Conservation (phyloP, 2,888 invertebrate genomes). For the Mythimna loreyi region DNA sequence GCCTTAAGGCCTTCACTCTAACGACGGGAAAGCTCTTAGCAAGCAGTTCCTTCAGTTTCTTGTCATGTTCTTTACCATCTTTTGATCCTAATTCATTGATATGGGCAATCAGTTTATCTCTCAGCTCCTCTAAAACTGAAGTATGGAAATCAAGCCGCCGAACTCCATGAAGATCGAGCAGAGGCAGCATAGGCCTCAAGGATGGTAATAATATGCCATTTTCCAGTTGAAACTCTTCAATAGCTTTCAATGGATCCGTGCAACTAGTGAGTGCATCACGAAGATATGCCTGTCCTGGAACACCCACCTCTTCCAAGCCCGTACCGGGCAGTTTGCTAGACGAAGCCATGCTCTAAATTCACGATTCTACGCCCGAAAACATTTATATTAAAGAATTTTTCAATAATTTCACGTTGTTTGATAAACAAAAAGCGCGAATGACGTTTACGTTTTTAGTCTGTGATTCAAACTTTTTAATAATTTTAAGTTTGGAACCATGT, state of each 20-base stretch:
- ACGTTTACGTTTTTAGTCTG: constrained; percentile 4
- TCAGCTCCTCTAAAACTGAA: constrained; percentile 95
- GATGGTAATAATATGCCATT: constrained; percentile 98
- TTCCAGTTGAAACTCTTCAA: constrained; percentile 99
- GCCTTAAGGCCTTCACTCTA: constrained; percentile 96
- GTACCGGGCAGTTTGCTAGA: constrained; percentile 89
- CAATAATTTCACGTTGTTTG: constrained; percentile 19
- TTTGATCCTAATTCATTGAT: constrained; percentile 96
- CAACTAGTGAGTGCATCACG: constrained; percentile 98
- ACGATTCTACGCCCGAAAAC: constrained; percentile 21
- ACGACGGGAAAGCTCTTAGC: constrained; percentile 98
- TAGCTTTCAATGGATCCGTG: constrained; percentile 99
- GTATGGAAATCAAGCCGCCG: constrained; percentile 98
- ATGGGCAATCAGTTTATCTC: constrained; percentile 93
- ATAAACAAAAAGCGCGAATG: constrained; percentile 16
- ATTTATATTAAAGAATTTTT: constrained; percentile 13
- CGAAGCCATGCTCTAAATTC: constrained; percentile 78
- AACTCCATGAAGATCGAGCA: constrained; percentile 98
- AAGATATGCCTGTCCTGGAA: constrained; percentile 96
- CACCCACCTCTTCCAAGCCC: constrained; percentile 96
- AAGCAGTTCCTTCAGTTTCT: constrained; percentile 96
- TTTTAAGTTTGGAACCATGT: neutral
- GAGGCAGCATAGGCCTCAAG: constrained; percentile 97
- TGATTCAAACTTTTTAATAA: neutral
- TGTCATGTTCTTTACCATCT: constrained; percentile 94